Evolutionary conservation across 2,888 invertebrate genomes (phyloP).

Genomic region (Cotesia congregata): DNA sequence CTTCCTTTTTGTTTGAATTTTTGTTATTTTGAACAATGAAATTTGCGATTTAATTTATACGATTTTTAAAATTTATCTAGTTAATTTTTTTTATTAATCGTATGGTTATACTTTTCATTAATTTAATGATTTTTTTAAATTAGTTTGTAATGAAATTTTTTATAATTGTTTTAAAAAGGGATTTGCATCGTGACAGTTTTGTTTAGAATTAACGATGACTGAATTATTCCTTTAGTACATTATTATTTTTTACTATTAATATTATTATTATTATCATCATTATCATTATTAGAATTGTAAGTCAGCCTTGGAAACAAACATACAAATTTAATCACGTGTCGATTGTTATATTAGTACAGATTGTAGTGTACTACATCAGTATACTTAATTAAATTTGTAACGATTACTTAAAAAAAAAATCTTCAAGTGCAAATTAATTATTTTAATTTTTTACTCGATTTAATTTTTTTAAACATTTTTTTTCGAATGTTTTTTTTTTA

Average conservation of each 20-base stretch:
- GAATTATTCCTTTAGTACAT: conserved; percentile 5
- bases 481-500: too few relatives aligned
- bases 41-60: neutral
- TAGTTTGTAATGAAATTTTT: neutral
- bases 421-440: too few relatives aligned
- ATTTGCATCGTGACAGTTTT: neutral
- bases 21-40: neutral
- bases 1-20: conserved; percentile 11
- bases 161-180: neutral
- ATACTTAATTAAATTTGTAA: neutral
- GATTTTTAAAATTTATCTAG: neutral
- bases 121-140: neutral
- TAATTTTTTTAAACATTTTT: too few relatives aligned
- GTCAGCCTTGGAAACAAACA: conserved; percentile 4
- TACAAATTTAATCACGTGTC: neutral
- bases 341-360: neutral
- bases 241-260: neutral
- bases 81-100: neutral
- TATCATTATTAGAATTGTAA: neutral
- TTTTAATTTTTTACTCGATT: too few relatives aligned
- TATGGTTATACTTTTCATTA: neutral
- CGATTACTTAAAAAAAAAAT: neutral
- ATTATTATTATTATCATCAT: neutral
- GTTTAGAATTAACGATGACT: conserved; percentile 6
- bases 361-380: neutral